Percentiles rank a stretch among this genome's conserved stretches.
phyloP scores from a whole-genome alignment of 1,140 invertebrate genomes.

The Proales similis region DNA sequence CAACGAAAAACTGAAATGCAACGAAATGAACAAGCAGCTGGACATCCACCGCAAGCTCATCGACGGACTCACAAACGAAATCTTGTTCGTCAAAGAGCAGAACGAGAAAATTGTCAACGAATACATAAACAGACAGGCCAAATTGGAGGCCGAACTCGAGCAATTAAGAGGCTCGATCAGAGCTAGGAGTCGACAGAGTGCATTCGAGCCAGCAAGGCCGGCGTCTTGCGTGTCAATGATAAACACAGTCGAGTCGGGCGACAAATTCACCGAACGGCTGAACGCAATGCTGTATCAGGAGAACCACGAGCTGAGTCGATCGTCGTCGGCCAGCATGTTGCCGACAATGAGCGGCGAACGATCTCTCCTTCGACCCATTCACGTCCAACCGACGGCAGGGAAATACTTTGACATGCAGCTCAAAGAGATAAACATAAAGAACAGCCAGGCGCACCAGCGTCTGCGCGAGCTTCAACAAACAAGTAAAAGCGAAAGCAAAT shows the following conservation, averaged over 20 bases:
- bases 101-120: conserved; percentile 31
- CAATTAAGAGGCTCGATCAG: conserved; percentile 18
- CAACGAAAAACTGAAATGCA: conserved; percentile 27
- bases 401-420: conserved; percentile 12
- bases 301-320: neutral
- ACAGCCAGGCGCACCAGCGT: conserved; percentile 13
- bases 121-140: conserved; percentile 8
- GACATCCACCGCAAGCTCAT: conserved; percentile 29
- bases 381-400: neutral
- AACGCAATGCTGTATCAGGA: conserved; percentile 25
- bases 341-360: neutral
- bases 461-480: conserved; percentile 21
- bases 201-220: no score
- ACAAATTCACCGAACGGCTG: conserved; percentile 28
- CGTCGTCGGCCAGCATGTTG: conserved; percentile 1
- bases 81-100: conserved; percentile 26
- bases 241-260: no score
- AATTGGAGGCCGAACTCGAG: conserved; percentile 22
- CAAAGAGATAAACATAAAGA: conserved; percentile 1
- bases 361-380: neutral
- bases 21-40: conserved; percentile 10
- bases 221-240: no score
- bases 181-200: neutral
- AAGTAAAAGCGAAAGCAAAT: neutral
- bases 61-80: conserved; percentile 23